Base-by-base conservation (phyloP, 1,140 invertebrate genomes). In the Atta cephalotes region DNA sequence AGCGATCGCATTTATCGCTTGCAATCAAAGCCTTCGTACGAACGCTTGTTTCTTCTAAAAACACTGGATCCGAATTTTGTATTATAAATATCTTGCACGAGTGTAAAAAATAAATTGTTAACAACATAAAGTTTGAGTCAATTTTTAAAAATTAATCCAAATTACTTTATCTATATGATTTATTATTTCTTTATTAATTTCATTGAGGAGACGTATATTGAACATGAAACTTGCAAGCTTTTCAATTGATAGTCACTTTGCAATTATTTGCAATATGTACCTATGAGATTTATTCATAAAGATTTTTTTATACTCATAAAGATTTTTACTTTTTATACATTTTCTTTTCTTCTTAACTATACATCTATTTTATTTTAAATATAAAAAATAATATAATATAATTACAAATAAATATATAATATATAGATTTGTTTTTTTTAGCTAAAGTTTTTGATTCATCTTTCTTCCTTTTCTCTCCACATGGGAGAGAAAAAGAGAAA, bases 61-160 rank as follows among this genome's bases (percentile, higher is more conserved):
- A 5, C 25, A 12, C 35, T 25, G 49, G 39, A 84, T 21, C 5
- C 63, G 25, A 35, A 76, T 84, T 84, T 84, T 84, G 70, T 84
- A 84, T 74, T 74, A 84, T 82, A 82, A 72, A 72, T 72, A 82
- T 35, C 25, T 2, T 35, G 49, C 31, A 45, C 51, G 51, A 25
- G 35, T 81, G 31, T 45, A 39, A 76, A 76, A 66, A 80, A 71
- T 58, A 81, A 81, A 81, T 60, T 31, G 21, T 51, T 58, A 60
- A 45, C 25, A 56, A 56, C 56, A 45, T 10, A 14, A 14, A 60
- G 9, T 10, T 45, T 62, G 4, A 4, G 0, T 77, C 12, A 70
- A 16, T 51, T 45, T 68, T 2, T 2, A 66, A 39, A 66, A 45
- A 45, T 65, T 0, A 14, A 0, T 45, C 4, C 10, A 21, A 45